Evolutionary conservation across 2,113 vertebrate species (phyloP).

Genomic region (Gadus macrocephalus): DNA sequence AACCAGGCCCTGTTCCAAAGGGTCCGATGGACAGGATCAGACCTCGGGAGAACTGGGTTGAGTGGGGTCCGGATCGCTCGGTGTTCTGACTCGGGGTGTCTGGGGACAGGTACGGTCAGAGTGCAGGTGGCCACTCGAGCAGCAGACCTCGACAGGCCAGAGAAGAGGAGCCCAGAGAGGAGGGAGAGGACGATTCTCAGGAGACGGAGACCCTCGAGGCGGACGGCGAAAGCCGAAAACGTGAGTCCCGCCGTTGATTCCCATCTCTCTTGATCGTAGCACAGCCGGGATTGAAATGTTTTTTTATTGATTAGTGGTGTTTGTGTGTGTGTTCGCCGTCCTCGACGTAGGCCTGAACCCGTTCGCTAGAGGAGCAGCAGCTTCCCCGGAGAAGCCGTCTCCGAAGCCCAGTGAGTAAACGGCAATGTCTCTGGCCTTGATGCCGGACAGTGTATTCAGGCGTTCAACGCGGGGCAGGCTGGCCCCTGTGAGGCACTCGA

Average conservation of each 20-base stretch:
- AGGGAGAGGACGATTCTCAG: conserved; percentile 22
- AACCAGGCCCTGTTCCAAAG: no score
- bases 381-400: conserved; percentile 59
- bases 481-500: no score
- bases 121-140: conserved; percentile 26
- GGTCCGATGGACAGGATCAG: no score
- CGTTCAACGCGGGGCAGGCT: no score
- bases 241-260: conserved; percentile 55
- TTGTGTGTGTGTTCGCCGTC: background rate
- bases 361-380: conserved; percentile 65
- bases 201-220: conserved; percentile 57
- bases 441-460: no score
- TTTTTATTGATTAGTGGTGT: background rate
- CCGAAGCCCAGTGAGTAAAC: conserved; percentile 74
- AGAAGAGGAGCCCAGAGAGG: conserved; percentile 58
- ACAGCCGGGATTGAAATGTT: background rate
- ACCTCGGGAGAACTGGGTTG: no score
- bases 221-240: conserved; percentile 55
- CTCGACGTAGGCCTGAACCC: conserved; percentile 68
- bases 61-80: background rate
- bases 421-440: background rate
- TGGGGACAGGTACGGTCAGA: conserved; percentile 40
- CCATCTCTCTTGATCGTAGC: background rate
- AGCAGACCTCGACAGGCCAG: conserved; percentile 14
- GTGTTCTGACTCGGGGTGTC: background rate